Evolutionary conservation across 2,113 vertebrate species (phyloP), one percentile per base, ranked within the genome.

Genomic region (Halichoeres trimaculatus): DNA sequence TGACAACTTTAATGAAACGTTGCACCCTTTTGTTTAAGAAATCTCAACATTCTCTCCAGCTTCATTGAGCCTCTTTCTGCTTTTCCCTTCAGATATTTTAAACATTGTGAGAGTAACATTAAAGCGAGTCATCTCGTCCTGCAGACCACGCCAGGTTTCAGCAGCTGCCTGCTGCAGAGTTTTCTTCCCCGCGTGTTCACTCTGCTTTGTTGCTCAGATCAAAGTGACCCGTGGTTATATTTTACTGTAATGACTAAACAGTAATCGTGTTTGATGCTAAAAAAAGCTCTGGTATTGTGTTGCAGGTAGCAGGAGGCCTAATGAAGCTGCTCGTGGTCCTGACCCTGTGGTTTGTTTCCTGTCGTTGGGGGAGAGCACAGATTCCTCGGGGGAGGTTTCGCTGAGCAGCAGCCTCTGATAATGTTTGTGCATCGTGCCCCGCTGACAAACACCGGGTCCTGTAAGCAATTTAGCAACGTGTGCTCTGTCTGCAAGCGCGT

Each of bases 401-500:
- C 55, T 52, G 47, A 65, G 56, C 59, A 43, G 36, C 43, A n/a
- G n/a, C n/a, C 55, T 68, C 70, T 70, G 59, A 73, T 65, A 69
- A 57, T 70, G 47, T 68, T 52, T 55, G 74, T 60, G 67, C 75
- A 60, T 23, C 34, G 63, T 65, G 77, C 57, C 52, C 67, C n/a
- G 54, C 41, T 6, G 54, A 71, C 68, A 79, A 76, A 70, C 56
- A 60, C 4, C 13, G 48, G 53, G 70, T 55, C 73, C 47, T 68
- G 54, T 74, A 38, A 78, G 71, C 64, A 78, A 43, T 76, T 83
- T 19, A 61, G 64, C 56, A 53, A 57, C 22, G 50, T 77, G 53
- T 68, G 72, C 63, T 45, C 13, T 8, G 7, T 67, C 70, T 55
- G 58, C 10, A 38, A 45, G 41, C 30, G 48, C 36, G 66, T 34